Evolutionary conservation across 2,113 vertebrate species (phyloP).

Genomic region (Ia io): DNA sequence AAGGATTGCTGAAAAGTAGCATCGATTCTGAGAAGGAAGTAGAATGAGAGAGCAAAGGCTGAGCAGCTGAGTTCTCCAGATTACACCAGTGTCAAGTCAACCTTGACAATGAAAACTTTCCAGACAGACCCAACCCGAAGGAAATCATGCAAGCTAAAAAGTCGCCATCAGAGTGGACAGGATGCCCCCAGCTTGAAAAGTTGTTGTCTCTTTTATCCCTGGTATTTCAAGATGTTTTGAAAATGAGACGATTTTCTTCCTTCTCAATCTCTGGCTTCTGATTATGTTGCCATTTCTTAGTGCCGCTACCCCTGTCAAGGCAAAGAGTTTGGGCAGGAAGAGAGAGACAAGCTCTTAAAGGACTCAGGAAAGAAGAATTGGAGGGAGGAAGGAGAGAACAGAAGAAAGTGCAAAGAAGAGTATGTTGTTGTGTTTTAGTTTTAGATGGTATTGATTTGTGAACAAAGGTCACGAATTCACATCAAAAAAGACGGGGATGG

Average conservation of each 20-base stretch:
- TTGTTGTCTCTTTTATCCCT: background rate
- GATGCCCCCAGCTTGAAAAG: background rate
- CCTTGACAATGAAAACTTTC: background rate
- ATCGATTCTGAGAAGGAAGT: conserved; percentile 41
- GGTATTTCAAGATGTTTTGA: background rate
- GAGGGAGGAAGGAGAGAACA: background rate
- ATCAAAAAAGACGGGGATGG: background rate
- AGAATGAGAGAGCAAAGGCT: background rate
- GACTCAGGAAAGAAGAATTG: background rate
- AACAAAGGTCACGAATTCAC: background rate
- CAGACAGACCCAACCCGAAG: background rate
- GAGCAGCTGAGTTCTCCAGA: background rate
- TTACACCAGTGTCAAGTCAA: background rate
- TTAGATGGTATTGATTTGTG: background rate
- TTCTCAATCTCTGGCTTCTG: background rate
- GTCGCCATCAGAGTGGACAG: background rate
- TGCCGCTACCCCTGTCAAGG: background rate
- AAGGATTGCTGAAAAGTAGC: conserved; percentile 59
- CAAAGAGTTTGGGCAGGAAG: background rate
- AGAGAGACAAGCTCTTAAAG: background rate
- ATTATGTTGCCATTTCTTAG: background rate
- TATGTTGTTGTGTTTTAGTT: background rate
- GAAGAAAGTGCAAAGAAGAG: background rate
- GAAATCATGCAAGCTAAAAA: background rate
- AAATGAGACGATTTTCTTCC: background rate